A percentile compares a stretch with the other conserved stretches of the same genome.
These are phyloP conservation scores for Hemicordylus capensis DNA, from an alignment of 2,113 vertebrate species.

Conservation along the genomic window DNA sequence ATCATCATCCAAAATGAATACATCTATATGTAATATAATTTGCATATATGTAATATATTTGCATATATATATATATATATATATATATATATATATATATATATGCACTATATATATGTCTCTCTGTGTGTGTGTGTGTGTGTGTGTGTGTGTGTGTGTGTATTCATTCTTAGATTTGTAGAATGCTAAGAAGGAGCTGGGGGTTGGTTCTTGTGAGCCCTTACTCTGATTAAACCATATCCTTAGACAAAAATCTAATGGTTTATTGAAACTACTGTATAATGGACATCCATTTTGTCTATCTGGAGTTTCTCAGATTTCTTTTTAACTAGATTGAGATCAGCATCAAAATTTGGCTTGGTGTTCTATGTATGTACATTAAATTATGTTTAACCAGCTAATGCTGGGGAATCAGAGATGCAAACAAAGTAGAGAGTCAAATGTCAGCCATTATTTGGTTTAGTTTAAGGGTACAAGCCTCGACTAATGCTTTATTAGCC, in stretches of 20 bases:
- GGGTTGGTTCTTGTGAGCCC: no score
- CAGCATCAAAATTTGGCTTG: neutral
- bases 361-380: neutral
- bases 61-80: no score
- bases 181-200: neutral
- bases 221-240: neutral
- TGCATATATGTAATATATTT: no score
- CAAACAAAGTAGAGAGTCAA: neutral
- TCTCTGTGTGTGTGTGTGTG: no score
- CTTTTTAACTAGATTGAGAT: neutral
- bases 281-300: neutral
- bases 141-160: no score
- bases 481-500: neutral
- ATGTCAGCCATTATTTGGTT: neutral
- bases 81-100: no score
- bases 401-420: rapidly evolving
- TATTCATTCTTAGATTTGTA: no score
- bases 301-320: neutral
- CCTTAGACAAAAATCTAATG: neutral
- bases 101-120: no score
- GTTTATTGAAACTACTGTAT: neutral
- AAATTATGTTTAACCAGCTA: neutral
- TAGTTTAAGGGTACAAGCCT: neutral
- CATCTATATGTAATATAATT: no score
- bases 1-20: no score